These are phyloP conservation scores for Pantherophis guttatus DNA, from an alignment of 2,113 vertebrate genomes.

Conservation along the genomic window DNA sequence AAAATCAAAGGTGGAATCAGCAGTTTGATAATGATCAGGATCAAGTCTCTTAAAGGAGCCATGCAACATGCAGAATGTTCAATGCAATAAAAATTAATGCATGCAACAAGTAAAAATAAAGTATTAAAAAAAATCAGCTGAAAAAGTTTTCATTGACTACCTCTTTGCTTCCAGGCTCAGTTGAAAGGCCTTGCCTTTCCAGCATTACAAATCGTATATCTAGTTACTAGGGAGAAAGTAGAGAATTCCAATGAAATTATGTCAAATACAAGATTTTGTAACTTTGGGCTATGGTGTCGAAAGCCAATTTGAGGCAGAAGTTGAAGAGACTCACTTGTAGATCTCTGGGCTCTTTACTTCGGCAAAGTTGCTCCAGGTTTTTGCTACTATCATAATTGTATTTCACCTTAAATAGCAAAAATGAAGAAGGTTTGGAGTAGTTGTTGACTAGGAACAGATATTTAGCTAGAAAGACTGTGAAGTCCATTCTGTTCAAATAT, in stretches of 20 bases:
- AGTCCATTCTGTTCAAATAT: neutral
- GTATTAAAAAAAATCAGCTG: no score
- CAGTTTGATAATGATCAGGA: no score
- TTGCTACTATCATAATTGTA: neutral
- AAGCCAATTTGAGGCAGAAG: neutral
- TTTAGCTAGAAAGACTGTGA: neutral
- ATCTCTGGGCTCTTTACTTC: neutral
- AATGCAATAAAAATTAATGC: no score
- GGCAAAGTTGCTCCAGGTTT: neutral
- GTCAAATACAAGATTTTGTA: neutral
- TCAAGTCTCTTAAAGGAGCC: no score
- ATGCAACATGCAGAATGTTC: no score
- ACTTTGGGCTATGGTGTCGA: neutral
- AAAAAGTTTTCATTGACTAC: no score
- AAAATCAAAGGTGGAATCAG: no score
- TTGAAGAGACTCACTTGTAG: neutral
- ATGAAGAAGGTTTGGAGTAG: neutral
- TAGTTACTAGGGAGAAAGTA: neutral
- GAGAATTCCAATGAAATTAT: neutral
- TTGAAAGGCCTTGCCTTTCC: no score
- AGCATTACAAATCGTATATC: no score
- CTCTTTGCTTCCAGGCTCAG: no score
- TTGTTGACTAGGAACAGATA: neutral
- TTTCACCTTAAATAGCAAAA: neutral
- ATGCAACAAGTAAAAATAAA: no score